Percentiles rank a stretch among this genome's conserved stretches.
Conservation (phyloP, 2,113 vertebrate species). For the Pampusana beccarii region DNA sequence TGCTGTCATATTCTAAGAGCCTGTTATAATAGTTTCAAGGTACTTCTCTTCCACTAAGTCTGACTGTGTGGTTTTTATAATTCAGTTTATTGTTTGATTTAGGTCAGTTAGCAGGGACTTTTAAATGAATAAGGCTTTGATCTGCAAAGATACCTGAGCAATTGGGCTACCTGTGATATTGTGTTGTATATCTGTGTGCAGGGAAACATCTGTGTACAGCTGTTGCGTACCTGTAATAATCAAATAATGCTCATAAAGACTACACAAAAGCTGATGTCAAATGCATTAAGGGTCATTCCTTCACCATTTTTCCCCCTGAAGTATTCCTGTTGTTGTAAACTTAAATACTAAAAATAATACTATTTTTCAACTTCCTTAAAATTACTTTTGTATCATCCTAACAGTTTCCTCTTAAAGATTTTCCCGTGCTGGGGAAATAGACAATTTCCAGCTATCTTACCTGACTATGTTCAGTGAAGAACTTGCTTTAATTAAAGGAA, state of each 20-base stretch:
- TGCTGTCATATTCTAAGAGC: neutral
- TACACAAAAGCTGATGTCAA: neutral
- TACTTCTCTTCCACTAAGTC: neutral
- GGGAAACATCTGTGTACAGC: neutral
- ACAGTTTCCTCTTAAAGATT: neutral
- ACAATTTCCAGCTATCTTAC: neutral
- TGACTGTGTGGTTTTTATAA: neutral
- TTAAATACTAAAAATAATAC: neutral
- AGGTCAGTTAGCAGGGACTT: neutral
- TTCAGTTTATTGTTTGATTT: neutral
- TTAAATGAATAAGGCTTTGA: neutral
- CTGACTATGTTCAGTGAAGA: neutral
- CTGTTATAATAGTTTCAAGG: neutral
- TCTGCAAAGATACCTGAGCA: neutral
- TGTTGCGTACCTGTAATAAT: neutral
- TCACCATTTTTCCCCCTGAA: neutral
- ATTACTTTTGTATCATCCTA: neutral
- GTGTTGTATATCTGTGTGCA: neutral
- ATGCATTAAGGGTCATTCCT: neutral
- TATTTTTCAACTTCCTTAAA: neutral
- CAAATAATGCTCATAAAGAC: neutral
- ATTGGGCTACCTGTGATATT: neutral
- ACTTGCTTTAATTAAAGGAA: neutral
- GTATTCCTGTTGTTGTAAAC: neutral
- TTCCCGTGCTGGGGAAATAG: rapidly evolving